Evolutionary conservation across 2,888 invertebrate species (phyloP), one percentile per base, ranked within the genome.

Genomic region (Cabera pusaria): DNA sequence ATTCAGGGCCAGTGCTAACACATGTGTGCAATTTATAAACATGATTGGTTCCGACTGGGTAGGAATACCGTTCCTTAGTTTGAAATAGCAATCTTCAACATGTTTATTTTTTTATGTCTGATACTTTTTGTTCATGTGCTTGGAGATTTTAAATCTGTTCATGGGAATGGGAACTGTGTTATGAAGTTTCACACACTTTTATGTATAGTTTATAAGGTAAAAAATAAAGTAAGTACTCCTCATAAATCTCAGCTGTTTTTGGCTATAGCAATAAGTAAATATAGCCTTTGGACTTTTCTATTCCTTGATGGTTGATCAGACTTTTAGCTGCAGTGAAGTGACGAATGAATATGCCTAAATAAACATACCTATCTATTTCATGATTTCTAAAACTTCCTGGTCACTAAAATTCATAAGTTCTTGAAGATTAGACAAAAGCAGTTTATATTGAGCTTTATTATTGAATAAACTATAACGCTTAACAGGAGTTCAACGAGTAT

Each of bases 1-100:
- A 73, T 68, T 76, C 75, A 76, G 66, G 49, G 40, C 46, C 39
- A 33, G 61, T 57, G 45, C 61, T 52, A 66, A 59, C 66, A 72
- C 59, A 60, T 74, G 69, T 69, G 65, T 54, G 46, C 46, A 52
- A 58, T 62, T 58, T 50, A 58, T 70, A 74, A 73, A 72, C 72
- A 73, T 54, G 54, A 56, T 63, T 56, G 59, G 60, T 34, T 33
- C 34, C 29, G 19, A 27, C 20, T 20, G 27, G 28, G n/a, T n/a
- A n/a, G n/a, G n/a, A 22, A 16, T 54, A 39, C 42, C 46, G 37
- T 36, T 33, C 11, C 38, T 46, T 53, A 55, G 60, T 62, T 58
- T 56, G 64, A 69, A 72, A 72, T 70, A 67, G 66, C 61, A 58
- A 53, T 52, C 44, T 51, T 46, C n/a, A n/a, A 24, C 25, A 37